phyloP scores from a whole-genome alignment of 2,888 invertebrate genomes.

The Cecidostiba fungosa region DNA sequence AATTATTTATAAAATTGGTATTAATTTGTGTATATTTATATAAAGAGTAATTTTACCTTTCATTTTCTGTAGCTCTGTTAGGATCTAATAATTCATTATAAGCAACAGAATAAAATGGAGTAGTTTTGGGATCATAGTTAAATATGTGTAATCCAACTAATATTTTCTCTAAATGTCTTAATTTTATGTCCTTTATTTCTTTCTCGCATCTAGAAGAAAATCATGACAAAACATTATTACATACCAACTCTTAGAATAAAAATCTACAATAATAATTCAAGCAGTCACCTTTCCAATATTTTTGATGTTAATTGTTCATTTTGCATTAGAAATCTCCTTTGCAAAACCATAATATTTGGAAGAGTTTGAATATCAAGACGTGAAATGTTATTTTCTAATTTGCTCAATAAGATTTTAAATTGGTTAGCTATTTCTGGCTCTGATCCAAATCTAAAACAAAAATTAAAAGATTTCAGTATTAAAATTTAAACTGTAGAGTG shows the following conservation, averaged over 20 bases:
- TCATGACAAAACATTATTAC: neutral
- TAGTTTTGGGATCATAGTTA: slow-evolving; percentile 81
- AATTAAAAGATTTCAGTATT: slow-evolving; percentile 26
- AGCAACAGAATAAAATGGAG: slow-evolving; percentile 80
- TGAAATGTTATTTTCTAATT: slow-evolving; percentile 37
- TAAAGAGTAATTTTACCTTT: slow-evolving; percentile 68
- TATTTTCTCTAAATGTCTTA: slow-evolving; percentile 89
- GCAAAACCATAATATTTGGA: neutral
- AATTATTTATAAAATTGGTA: neutral
- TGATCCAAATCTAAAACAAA: slow-evolving; percentile 22
- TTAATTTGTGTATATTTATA: neutral
- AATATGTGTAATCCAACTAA: slow-evolving; percentile 84
- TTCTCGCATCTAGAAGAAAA: slow-evolving; percentile 77
- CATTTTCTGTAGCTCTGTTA: slow-evolving; percentile 82
- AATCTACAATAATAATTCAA: neutral
- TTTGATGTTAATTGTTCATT: slow-evolving; percentile 30
- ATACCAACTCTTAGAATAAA: neutral
- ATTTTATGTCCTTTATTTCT: slow-evolving; percentile 81
- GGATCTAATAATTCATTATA: slow-evolving; percentile 82
- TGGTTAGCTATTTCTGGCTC: neutral
- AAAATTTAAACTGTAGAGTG: slow-evolving; percentile 11
- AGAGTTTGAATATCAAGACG: neutral
- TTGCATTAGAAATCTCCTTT: neutral
- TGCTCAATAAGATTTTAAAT: slow-evolving; percentile 2
- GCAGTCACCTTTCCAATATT: slow-evolving; percentile 43